phyloP scores from a whole-genome alignment of 2,797 vertebrate species.

The Sebastes cheni region DNA sequence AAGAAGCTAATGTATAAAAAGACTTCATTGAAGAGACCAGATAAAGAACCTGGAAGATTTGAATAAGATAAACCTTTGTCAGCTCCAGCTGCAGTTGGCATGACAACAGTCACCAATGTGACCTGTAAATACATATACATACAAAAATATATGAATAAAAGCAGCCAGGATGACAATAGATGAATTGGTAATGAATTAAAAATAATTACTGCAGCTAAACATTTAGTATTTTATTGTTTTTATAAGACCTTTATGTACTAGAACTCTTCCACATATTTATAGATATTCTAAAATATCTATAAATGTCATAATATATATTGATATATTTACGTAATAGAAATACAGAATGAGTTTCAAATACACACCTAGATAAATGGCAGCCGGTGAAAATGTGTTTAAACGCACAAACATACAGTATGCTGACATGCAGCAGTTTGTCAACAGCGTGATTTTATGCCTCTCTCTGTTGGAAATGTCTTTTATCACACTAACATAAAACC shows the following conservation, averaged over 20 bases:
- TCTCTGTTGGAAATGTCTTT: not conserved
- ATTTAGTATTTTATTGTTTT: not conserved
- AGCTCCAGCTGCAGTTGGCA: not conserved
- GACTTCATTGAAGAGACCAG: not conserved
- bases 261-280: no score
- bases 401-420: not conserved
- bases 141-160: not conserved
- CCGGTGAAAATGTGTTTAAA: not conserved
- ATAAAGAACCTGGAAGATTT: slow-evolving; percentile 8
- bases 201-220: not conserved
- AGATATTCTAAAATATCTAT: not conserved
- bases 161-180: not conserved
- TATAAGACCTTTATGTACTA: no score
- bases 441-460: not conserved
- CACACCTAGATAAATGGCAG: not conserved
- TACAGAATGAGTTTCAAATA: not conserved
- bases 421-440: not conserved
- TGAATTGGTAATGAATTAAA: not conserved
- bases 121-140: not conserved
- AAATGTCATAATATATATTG: not conserved
- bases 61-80: not conserved
- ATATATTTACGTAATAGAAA: not conserved
- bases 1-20: not conserved
- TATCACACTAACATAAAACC: not conserved
- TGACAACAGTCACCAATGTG: not conserved